Base-by-base conservation (phyloP, 2,113 vertebrate species). In the human (Homo sapiens) region DNA sequence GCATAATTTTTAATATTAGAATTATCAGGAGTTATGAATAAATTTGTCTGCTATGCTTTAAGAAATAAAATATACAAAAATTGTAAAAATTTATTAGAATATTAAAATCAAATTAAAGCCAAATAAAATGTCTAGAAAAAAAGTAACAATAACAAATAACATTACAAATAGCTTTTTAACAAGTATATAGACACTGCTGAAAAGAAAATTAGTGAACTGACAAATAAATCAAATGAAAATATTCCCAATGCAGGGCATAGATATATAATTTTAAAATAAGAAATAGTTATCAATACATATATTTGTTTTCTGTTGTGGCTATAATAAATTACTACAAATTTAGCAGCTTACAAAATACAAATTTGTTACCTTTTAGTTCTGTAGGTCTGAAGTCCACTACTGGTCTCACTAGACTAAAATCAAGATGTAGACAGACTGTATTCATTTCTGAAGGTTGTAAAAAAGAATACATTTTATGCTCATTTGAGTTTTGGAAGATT, bases 161-260 rank as follows among this genome's bases (percentile, higher is more conserved):
- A 52, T 43, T 78, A 11, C 70, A 3, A 76, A 78, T 79, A 85
- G 27, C n/a, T 55, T 55, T 70, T 76, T 88, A 43, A 25, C 18
- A 80, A 50, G 2, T 14, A 50, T 35, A 48, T n/a, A 89, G 85
- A 59, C 13, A 89, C 3, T 89, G 43, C 35, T 52, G 23, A 72
- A 80, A 93, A 93, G 52, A 93, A 30, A 64, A 93, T 85, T 85
- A 59, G 50, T 92, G 32, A 94, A 76, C 55, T 82, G 93, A 87
- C 11, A 68, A 66, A 68, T 48, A 52, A 52, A 55, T 55, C 52
- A 55, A 2, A 57, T 45, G 23, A 86, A 91, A 88, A 22, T 92
- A 35, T 59, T 8, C 20, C 2, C 55, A 83, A 61, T 17, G 4
- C 4, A 73, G 1, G 5, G 52, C 27, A 48, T 40, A 43, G 64